These are phyloP conservation scores for Nematolebias whitei DNA, from an alignment of 2,113 vertebrate genomes.

Conservation along the genomic window DNA sequence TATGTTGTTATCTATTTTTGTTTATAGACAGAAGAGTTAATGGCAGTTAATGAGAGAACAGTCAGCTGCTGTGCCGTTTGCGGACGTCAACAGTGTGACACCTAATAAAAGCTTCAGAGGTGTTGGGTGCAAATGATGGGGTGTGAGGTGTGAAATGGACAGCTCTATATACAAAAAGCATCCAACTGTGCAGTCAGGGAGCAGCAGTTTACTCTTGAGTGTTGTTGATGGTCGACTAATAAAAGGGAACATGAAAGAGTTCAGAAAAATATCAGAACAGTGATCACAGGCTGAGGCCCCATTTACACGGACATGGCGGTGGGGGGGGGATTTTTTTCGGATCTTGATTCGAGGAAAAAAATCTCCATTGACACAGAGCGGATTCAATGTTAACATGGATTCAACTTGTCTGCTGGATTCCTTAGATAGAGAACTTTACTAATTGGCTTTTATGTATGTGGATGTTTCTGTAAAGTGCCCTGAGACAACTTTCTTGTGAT, in stretches of 20 bases:
- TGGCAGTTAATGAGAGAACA: constrained; percentile 45
- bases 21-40: constrained; percentile 37
- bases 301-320: too few species aligned
- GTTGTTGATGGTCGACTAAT: constrained; percentile 6
- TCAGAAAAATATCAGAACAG: not conserved
- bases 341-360: too few species aligned
- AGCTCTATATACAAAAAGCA: constrained; percentile 19
- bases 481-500: too few species aligned
- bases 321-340: too few species aligned
- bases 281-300: not conserved
- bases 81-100: constrained; percentile 29
- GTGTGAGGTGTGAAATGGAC: constrained; percentile 29
- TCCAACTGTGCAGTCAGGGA: constrained; percentile 3
- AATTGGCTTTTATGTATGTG: too few species aligned
- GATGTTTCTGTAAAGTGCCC: too few species aligned
- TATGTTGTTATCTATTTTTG: constrained; percentile 5
- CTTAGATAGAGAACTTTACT: too few species aligned
- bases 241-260: not conserved
- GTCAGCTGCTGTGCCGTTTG: constrained; percentile 14
- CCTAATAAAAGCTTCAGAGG: constrained; percentile 29
- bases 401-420: too few species aligned
- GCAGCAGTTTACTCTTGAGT: not conserved
- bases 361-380: too few species aligned
- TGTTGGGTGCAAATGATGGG: constrained; percentile 15
- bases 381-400: too few species aligned